These are phyloP conservation scores for Dromius quadrimaculatus DNA, from an alignment of 2,888 invertebrate species.

Conservation along the genomic window DNA sequence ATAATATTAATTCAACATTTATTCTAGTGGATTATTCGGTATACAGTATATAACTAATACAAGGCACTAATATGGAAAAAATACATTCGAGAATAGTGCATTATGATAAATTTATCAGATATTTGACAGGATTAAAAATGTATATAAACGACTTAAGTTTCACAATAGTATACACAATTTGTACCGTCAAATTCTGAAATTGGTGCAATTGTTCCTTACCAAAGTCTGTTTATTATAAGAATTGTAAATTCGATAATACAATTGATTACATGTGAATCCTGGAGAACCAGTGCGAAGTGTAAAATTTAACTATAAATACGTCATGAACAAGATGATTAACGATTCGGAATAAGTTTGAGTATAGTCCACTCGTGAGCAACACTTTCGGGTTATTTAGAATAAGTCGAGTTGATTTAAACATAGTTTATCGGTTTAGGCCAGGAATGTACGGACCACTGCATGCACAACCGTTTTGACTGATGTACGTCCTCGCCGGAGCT, in stretches of 20 bases:
- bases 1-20: slow-evolving; percentile 40
- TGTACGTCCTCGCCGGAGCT: slow-evolving; percentile 61
- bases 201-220: slow-evolving; percentile 50
- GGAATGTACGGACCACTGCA: slow-evolving; percentile 63
- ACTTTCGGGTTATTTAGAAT: slow-evolving; percentile 31
- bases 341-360: slow-evolving; percentile 28
- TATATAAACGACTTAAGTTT: slow-evolving; percentile 51
- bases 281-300: slow-evolving; percentile 38
- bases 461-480: slow-evolving; percentile 61
- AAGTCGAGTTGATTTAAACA: slow-evolving; percentile 11
- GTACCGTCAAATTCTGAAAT: slow-evolving; percentile 51
- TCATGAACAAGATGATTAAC: slow-evolving; percentile 31
- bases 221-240: slow-evolving; percentile 41
- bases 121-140: slow-evolving; percentile 51
- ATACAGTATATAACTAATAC: slow-evolving; percentile 51
- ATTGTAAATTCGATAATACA: slow-evolving; percentile 35
- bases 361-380: slow-evolving; percentile 39
- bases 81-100: slow-evolving; percentile 51
- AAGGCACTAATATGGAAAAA: slow-evolving; percentile 51
- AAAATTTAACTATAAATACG: slow-evolving; percentile 37
- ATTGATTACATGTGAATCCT: slow-evolving; percentile 25
- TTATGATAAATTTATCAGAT: slow-evolving; percentile 43
- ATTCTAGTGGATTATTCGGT: slow-evolving; percentile 45
- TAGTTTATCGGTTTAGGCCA: slow-evolving; percentile 61
- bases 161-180: slow-evolving; percentile 52